These are phyloP conservation scores for Agrotis exclamationis DNA, from an alignment of 2,888 invertebrate species.

Conservation along the genomic window DNA sequence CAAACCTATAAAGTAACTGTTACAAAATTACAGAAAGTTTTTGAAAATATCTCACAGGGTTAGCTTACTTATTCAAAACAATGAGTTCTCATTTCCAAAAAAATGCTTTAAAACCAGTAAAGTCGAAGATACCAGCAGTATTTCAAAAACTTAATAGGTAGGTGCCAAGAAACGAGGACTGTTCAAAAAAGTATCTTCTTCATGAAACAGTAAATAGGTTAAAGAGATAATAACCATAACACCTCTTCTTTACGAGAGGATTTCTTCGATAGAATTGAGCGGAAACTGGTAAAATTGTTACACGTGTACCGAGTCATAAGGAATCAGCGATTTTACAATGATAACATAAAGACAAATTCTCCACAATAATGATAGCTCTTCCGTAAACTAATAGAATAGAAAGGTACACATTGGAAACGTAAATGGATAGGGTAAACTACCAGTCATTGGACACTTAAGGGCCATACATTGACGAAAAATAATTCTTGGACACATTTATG, in stretches of 20 bases:
- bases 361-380: too few species aligned
- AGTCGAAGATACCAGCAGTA: background rate
- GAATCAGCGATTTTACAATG: constrained; percentile 44
- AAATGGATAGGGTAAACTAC: too few species aligned
- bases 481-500: too few species aligned
- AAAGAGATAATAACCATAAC: constrained; percentile 70
- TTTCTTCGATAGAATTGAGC: constrained; percentile 84
- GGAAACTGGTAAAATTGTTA: constrained; percentile 75
- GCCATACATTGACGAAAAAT: too few species aligned
- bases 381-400: too few species aligned
- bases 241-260: constrained; percentile 85
- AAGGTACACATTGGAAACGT: too few species aligned
- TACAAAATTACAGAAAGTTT: background rate
- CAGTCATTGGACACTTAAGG: too few species aligned
- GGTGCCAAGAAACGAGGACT: background rate
- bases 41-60: background rate
- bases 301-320: constrained; percentile 57
- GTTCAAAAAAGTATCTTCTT: constrained; percentile 17
- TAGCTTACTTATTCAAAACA: background rate
- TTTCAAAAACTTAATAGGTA: constrained; percentile 7
- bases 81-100: background rate
- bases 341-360: background rate
- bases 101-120: background rate
- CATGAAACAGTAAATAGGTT: constrained; percentile 51
- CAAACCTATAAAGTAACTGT: background rate